Percentiles rank a stretch among this genome's conserved stretches.
Evolutionary conservation across 2,113 vertebrate species (phyloP).

Genomic region (Prunella fulvescens): DNA sequence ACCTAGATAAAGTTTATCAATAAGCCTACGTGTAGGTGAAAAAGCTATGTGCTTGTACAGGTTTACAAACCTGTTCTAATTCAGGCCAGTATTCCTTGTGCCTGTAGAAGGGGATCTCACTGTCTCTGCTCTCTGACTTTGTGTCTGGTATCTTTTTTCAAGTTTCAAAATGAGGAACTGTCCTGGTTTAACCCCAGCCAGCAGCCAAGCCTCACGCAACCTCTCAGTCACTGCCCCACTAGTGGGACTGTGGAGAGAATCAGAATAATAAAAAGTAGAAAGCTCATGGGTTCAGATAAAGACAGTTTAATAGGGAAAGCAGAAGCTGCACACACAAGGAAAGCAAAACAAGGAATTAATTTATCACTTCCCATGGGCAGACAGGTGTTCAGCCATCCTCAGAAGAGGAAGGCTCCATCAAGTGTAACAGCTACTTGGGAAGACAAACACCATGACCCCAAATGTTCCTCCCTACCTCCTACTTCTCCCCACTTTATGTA

Average conservation of each 20-base stretch:
- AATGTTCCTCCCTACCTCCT: background rate
- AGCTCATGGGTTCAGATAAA: background rate
- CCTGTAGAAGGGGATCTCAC: background rate
- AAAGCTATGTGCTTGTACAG: background rate
- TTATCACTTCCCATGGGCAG: background rate
- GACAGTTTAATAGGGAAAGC: background rate
- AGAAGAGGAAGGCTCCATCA: background rate
- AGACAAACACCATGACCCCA: background rate
- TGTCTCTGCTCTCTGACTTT: background rate
- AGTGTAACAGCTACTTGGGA: background rate
- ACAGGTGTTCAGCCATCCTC: background rate
- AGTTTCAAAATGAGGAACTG: background rate
- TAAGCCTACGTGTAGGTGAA: background rate
- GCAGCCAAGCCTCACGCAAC: accelerated
- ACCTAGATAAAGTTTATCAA: background rate
- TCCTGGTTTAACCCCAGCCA: background rate
- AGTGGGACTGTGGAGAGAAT: background rate
- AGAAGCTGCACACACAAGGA: background rate
- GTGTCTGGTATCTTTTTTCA: background rate
- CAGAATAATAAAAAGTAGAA: background rate
- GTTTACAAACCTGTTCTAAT: background rate
- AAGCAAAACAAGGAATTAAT: background rate
- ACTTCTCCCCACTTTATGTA: background rate
- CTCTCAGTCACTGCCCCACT: background rate
- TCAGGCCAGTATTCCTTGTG: background rate